These are phyloP conservation scores for Ceraclea dissimilis DNA, from an alignment of 2,888 invertebrate species.

Conservation along the genomic window DNA sequence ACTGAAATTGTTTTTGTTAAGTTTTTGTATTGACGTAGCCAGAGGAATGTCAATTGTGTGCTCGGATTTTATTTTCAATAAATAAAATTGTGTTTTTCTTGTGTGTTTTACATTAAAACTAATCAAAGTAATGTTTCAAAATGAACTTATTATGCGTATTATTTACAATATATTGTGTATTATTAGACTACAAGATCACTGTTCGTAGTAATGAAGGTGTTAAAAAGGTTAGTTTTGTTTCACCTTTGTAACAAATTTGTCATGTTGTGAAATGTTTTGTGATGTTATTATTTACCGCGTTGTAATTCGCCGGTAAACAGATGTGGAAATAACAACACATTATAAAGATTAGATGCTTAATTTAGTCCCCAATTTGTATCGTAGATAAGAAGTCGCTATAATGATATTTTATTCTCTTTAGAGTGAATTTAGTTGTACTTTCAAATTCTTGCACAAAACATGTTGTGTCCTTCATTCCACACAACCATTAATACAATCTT, in stretches of 20 bases:
- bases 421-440: too few species aligned
- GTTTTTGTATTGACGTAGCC: conserved; percentile 21
- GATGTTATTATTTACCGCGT: neutral
- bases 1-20: conserved; percentile 16
- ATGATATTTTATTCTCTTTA: too few species aligned
- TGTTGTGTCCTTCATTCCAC: too few species aligned
- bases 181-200: conserved; percentile 8
- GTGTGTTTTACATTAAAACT: conserved; percentile 4
- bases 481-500: too few species aligned
- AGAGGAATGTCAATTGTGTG: conserved; percentile 18
- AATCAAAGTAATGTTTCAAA: conserved; percentile 4
- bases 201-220: conserved; percentile 4
- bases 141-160: conserved; percentile 5
- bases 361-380: too few species aligned
- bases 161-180: conserved; percentile 6
- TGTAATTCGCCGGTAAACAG: neutral
- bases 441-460: too few species aligned
- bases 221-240: conserved; percentile 14
- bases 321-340: too few species aligned
- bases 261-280: neutral
- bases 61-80: neutral
- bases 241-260: neutral
- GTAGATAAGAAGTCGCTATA: too few species aligned
- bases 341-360: too few species aligned
- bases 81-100: conserved; percentile 1